Evolutionary conservation across 2,797 vertebrate genomes (phyloP).

Genomic region (Melanotaenia parkinsoni): DNA sequence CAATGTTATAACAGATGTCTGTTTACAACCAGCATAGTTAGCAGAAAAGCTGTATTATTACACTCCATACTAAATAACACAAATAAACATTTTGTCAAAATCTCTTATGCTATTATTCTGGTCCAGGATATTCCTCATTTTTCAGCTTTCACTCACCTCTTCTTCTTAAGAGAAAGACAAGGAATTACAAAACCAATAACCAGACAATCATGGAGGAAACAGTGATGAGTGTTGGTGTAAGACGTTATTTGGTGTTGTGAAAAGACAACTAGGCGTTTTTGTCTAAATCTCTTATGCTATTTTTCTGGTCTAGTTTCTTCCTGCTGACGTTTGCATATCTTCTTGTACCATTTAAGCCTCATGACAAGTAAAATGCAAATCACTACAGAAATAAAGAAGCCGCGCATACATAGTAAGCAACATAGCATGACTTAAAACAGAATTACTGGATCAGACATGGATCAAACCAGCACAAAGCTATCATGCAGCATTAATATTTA

Average conservation of each 20-base stretch:
- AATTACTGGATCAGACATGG: conserved; percentile 44
- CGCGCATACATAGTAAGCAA: conserved; percentile 32
- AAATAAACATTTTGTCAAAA: too few relatives aligned
- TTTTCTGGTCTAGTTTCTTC: conserved; percentile 3
- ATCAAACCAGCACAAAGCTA: conserved; percentile 40
- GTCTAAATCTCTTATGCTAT: conserved; percentile 4
- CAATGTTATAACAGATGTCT: background rate
- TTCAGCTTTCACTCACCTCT: too few relatives aligned
- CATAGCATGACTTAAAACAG: conserved; percentile 47
- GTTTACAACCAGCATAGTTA: background rate
- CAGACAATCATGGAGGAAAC: too few relatives aligned
- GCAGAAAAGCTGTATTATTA: background rate
- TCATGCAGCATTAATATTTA: conserved; percentile 52
- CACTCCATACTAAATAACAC: background rate
- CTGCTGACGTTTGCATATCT: conserved; percentile 27
- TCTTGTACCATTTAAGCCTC: conserved; percentile 20
- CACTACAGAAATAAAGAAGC: conserved; percentile 17
- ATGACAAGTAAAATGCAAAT: conserved; percentile 49
- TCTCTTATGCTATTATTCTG: too few relatives aligned
- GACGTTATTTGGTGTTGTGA: too few relatives aligned
- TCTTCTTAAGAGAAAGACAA: too few relatives aligned
- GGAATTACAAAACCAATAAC: too few relatives aligned
- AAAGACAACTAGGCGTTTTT: background rate
- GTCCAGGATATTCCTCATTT: too few relatives aligned
- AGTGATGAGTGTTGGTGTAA: too few relatives aligned